Evolutionary conservation across 2,113 vertebrate genomes (phyloP), one percentile per base, ranked within the genome.

Genomic region (Sturnira hondurensis): DNA sequence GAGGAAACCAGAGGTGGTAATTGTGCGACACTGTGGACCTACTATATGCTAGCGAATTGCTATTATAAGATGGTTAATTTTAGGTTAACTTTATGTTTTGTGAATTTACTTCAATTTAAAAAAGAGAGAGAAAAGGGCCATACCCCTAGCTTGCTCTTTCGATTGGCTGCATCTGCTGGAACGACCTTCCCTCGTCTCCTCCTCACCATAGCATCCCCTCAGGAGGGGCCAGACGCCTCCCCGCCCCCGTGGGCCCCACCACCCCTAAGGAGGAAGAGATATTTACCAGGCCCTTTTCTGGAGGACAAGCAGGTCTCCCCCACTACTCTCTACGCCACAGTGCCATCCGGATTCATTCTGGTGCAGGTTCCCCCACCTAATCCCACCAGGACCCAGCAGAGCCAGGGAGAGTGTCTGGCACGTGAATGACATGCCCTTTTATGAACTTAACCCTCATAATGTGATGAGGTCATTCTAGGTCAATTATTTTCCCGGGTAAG

Each of bases 101-200:
- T 77, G 41, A 65, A 78, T 65, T 70, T 43, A 38, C 5, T 5
- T 85, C 38, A 26, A 7, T 38, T 67, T 24, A 2, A 33, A 14
- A 47, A 11, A 47, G 0, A 24, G 1, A 20, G 20, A 61, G 26
- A 36, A 2, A 1, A 38, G 2, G 28, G 4, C 4, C 0, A 0
- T 52, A 7, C 31, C 19, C 16, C 31, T 0, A 15, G 58, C 3
- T 50, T 2, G 52, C 5, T 28, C 26, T 65, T 52, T 5, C 54
- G 61, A 7, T 0, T 0, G 8, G 7, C 1, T 31, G 0, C 3
- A 2, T 45, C 36, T 24, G 16, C 5, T 58, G 36, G 22, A 31
- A 28, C 17, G 47, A 38, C 4, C 14, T 4, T 14, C 33, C 31
- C 10, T 36, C n/a, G 16, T 14, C 1, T 6, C 9, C 28, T 58